These are phyloP conservation scores for Panthera uncia DNA, from an alignment of 2,113 vertebrate species.

Conservation along the genomic window DNA sequence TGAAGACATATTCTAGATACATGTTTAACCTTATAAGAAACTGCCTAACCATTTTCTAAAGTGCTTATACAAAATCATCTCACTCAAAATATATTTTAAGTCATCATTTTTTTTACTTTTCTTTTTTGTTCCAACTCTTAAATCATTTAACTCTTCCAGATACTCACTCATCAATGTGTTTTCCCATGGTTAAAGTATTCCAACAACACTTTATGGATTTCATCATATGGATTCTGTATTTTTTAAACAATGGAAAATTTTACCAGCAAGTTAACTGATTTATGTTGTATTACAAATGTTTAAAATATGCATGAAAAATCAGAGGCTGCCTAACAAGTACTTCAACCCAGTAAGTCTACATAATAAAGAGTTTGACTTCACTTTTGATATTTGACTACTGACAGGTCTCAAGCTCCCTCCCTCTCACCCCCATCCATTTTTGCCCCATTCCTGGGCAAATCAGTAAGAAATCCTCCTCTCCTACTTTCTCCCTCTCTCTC, in stretches of 20 bases:
- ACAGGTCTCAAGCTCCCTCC: not conserved
- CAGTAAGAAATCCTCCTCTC: not conserved
- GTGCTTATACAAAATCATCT: not conserved
- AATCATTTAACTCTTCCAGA: not conserved
- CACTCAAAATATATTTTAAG: not conserved
- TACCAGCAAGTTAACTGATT: not conserved
- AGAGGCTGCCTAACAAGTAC: not conserved
- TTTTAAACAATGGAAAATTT: not conserved
- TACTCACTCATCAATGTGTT: not conserved
- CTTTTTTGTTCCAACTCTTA: not conserved
- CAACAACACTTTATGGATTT: not conserved
- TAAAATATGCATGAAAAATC: not conserved
- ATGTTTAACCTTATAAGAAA: not conserved
- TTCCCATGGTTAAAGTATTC: not conserved
- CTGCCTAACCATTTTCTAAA: not conserved
- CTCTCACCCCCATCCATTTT: not conserved
- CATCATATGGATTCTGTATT: not conserved
- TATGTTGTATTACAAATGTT: not conserved
- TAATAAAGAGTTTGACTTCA: not conserved
- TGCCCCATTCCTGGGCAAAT: not conserved
- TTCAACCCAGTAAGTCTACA: not conserved
- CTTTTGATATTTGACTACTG: not conserved
- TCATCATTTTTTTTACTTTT: not conserved
- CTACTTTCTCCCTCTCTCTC: not conserved
- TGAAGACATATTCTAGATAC: not conserved